These are phyloP conservation scores for Rotaria socialis DNA, from an alignment of 2,888 invertebrate species.

Conservation along the genomic window DNA sequence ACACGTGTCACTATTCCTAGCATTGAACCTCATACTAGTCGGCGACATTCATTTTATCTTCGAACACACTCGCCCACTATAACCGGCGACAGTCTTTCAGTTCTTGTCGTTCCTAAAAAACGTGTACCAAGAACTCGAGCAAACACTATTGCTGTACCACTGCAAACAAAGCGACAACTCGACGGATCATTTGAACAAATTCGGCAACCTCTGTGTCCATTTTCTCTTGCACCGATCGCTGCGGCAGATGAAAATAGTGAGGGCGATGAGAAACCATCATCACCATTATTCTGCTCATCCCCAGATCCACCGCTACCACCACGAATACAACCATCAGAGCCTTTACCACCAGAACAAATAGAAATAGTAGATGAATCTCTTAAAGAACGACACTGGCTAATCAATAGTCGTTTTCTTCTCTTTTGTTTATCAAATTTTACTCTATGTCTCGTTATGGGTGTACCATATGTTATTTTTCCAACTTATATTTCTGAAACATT, in stretches of 20 bases:
- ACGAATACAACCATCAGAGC: background rate
- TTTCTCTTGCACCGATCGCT: background rate
- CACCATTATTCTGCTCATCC: background rate
- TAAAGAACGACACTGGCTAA: background rate
- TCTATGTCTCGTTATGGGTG: background rate
- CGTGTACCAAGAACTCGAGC: background rate
- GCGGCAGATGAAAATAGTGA: background rate
- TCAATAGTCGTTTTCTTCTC: background rate
- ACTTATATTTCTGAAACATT: background rate
- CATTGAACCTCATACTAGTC: background rate
- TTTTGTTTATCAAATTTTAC: constrained; percentile 15
- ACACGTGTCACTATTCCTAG: background rate
- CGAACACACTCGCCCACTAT: background rate
- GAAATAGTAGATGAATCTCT: background rate
- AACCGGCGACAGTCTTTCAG: background rate
- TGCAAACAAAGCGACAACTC: background rate
- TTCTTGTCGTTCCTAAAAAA: background rate
- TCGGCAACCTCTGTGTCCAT: background rate
- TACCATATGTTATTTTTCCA: background rate
- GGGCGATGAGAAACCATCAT: background rate
- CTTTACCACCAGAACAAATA: background rate
- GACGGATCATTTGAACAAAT: background rate
- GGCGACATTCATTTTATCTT: background rate
- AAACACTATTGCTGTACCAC: background rate
- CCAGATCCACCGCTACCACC: background rate